Evolutionary conservation across 2,113 vertebrate species (phyloP).

Genomic region (Mugil cephalus): DNA sequence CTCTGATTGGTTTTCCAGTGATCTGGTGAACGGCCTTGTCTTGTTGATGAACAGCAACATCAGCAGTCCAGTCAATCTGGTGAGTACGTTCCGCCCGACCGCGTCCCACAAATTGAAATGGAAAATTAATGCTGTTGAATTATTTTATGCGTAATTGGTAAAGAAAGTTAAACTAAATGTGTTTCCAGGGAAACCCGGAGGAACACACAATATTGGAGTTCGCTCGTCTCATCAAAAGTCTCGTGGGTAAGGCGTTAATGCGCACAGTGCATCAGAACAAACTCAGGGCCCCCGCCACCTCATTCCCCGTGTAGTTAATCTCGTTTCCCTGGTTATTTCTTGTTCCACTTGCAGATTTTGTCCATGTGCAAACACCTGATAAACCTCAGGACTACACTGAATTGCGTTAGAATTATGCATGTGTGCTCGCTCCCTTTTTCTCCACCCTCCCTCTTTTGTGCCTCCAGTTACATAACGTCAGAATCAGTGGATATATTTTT

Average conservation of each 20-base stretch:
- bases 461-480: no score
- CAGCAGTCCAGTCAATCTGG: constrained; percentile 98
- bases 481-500: no score
- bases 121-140: background rate
- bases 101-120: background rate
- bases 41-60: constrained; percentile 98
- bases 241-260: constrained; percentile 89
- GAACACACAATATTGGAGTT: constrained; percentile 98
- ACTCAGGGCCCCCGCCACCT: background rate
- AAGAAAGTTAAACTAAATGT: constrained; percentile 13
- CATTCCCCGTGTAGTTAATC: background rate
- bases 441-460: no score
- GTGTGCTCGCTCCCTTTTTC: background rate
- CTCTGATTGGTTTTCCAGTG: constrained; percentile 80
- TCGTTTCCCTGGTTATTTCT: background rate
- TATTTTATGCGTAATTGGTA: background rate
- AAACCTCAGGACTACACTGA: background rate
- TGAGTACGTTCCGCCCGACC: constrained; percentile 78
- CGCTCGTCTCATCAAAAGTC: constrained; percentile 96
- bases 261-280: no score
- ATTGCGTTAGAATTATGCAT: background rate
- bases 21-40: constrained; percentile 97
- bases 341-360: background rate
- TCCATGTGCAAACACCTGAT: no score
- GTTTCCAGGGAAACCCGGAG: constrained; percentile 95